Evolutionary conservation across 2,888 invertebrate species (phyloP).

Genomic region (Drosophila subquinaria): DNA sequence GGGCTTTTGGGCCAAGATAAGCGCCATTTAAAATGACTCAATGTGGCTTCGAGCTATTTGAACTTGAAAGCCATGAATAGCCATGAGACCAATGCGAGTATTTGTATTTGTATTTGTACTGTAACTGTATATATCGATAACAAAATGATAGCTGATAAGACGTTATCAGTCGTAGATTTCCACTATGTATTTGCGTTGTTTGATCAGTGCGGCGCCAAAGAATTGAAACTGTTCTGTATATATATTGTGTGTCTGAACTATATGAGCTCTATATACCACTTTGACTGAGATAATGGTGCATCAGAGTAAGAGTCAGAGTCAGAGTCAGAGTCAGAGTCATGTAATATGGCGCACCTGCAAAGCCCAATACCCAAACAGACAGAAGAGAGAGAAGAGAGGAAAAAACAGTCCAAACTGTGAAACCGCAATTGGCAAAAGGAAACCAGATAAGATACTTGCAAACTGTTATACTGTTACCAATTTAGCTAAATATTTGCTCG

Average conservation of each 20-base stretch:
- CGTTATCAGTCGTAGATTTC: slow-evolving; percentile 63
- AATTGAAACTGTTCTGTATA: slow-evolving; percentile 2
- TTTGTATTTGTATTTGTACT: no score
- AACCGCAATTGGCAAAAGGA: slow-evolving; percentile 55
- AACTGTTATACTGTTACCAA: slow-evolving; percentile 15
- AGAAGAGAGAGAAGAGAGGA: neutral
- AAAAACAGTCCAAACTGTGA: neutral
- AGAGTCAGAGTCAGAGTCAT: no score
- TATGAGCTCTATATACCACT: slow-evolving; percentile 17
- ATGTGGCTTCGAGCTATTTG: slow-evolving; percentile 19
- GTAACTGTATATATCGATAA: slow-evolving; percentile 52
- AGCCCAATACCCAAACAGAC: neutral
- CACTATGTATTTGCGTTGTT: slow-evolving; percentile 12
- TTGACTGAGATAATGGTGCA: slow-evolving; percentile 32
- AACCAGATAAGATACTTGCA: slow-evolving; percentile 68
- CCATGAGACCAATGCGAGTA: slow-evolving; percentile 7
- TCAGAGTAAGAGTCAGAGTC: slow-evolving; percentile 9
- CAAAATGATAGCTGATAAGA: slow-evolving; percentile 63
- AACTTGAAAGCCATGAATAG: slow-evolving; percentile 60
- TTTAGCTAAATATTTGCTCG: slow-evolving; percentile 28
- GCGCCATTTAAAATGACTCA: slow-evolving; percentile 37
- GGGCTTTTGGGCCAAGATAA: slow-evolving; percentile 27
- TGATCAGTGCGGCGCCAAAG: slow-evolving; percentile 31
- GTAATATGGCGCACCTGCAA: slow-evolving; percentile 56
- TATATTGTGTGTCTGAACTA: slow-evolving; percentile 3